Evolutionary conservation across 2,888 invertebrate genomes (phyloP), one percentile per base, ranked within the genome.

Genomic region (Pardosa pseudoannulata): DNA sequence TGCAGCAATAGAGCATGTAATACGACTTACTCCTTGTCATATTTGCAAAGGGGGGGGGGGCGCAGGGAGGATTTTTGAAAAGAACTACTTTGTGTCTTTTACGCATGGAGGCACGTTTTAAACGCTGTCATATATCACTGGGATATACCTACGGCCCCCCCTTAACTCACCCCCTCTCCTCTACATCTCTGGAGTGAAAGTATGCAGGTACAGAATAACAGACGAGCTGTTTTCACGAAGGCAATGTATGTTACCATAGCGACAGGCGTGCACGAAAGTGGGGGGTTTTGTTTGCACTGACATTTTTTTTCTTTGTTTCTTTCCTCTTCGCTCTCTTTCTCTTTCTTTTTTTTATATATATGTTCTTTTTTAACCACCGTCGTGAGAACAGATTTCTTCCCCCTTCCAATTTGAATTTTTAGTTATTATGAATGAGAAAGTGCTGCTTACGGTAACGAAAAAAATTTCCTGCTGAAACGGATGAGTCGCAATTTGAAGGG

Each of bases 191-290:
- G 1, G 36, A 50, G 76, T 82, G 75, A 70, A 82, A 76, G 76
- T 76, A 83, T 65, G 82, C 71, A 78, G 67, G 83, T 78, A 85
- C 65, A 32, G 65, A 85, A 67, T 85, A 85, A 85, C 83, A 78
- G 83, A 85, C 83, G 83, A 78, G 83, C 83, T 85, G 83, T 85
- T 85, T 85, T 85, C 83, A 85, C 83, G 83, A 85, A 85, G 78
- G 62, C 50, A 31, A 65, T 41, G 67, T 39, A 19, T 68, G 83
- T 85, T 50, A 23, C 73, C 62, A 85, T 85, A 78, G 83, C 50
- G 67, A 85, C 67, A 31, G 19, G 73, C 64, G 11, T 50, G 82
- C 76, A 83, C 46, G 73, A 50, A 32, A 68, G 64, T 65, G 46
- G 71, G 72, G 46, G 78, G 75, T n/a, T 73, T 75, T 78, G 78